Conservation (phyloP, 1,140 invertebrate genomes). For the Marisa cornuarietis region DNA sequence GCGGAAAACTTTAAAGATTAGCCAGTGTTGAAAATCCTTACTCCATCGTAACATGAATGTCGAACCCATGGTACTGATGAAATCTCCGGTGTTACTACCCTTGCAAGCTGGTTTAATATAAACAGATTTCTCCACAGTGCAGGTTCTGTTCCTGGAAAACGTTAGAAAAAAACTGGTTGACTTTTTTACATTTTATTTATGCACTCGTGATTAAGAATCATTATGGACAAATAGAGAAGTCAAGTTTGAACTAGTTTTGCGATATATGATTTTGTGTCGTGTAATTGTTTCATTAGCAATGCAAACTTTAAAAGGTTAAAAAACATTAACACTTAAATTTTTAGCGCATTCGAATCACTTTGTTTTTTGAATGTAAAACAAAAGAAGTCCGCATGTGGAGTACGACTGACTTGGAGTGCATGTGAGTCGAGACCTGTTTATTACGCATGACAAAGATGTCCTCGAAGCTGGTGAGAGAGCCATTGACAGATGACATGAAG, state of each 20-base stretch:
- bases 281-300: background rate
- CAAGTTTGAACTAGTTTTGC: too few relatives aligned
- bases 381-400: too few relatives aligned
- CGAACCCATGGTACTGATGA: slow-evolving; percentile 8
- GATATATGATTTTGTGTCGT: too few relatives aligned
- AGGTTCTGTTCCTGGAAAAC: slow-evolving; percentile 10
- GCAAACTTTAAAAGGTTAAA: background rate
- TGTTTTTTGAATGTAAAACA: background rate
- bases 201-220: too few relatives aligned
- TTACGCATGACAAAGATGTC: too few relatives aligned
- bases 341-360: background rate
- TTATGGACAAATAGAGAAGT: background rate
- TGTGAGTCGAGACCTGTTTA: too few relatives aligned
- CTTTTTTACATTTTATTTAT: background rate
- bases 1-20: background rate
- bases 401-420: too few relatives aligned
- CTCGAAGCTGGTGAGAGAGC: too few relatives aligned
- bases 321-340: background rate
- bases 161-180: background rate
- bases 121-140: slow-evolving; percentile 12
- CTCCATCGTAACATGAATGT: slow-evolving; percentile 25
- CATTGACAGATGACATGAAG: background rate
- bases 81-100: slow-evolving; percentile 6
- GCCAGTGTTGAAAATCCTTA: background rate
- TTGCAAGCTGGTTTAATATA: slow-evolving; percentile 13